Percentiles rank a stretch among this genome's conserved stretches.
Conservation (phyloP, 2,113 vertebrate species). For the Poeciliopsis retropinna region DNA sequence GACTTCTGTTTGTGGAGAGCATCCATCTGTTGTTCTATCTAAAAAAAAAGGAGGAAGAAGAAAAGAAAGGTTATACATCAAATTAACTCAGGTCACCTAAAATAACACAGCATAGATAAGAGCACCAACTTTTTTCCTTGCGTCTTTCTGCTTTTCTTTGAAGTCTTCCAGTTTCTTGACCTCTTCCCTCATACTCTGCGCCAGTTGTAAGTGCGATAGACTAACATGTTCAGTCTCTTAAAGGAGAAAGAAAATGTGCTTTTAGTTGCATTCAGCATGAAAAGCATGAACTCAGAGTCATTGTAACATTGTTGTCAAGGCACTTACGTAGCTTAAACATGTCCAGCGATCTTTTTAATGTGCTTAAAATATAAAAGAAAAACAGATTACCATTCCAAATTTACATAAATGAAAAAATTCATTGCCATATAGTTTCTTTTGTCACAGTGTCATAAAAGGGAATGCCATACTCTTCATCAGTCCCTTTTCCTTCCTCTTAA, state of each 20-base stretch:
- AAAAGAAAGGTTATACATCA: not conserved
- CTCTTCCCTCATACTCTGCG: slow-evolving; percentile 88
- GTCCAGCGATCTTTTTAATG: slow-evolving; percentile 90
- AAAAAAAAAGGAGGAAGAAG: slow-evolving; percentile 30
- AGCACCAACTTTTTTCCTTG: slow-evolving; percentile 85
- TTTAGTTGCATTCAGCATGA: not conserved
- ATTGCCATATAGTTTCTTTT: too few relatives aligned
- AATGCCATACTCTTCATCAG: not conserved
- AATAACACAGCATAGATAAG: not conserved
- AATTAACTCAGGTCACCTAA: not conserved
- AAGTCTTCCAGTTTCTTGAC: slow-evolving; percentile 94
- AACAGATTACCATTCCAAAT: too few relatives aligned
- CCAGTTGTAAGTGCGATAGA: slow-evolving; percentile 89
- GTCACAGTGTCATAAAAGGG: not conserved
- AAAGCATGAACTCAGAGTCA: not conserved
- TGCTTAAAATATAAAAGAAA: slow-evolving; percentile 79
- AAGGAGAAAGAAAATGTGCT: not conserved
- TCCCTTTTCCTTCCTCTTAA: slow-evolving; percentile 28
- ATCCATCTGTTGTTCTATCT: slow-evolving; percentile 93
- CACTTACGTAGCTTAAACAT: slow-evolving; percentile 94
- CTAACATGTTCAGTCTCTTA: slow-evolving; percentile 87
- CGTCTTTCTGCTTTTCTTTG: slow-evolving; percentile 89
- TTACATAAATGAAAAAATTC: too few relatives aligned
- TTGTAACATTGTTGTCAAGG: not conserved
- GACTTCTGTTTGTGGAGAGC: slow-evolving; percentile 88